These are phyloP conservation scores for Ophiothrix spiculata DNA, from an alignment of 35 echinoderm and acorn worm species.

Conservation along the genomic window DNA sequence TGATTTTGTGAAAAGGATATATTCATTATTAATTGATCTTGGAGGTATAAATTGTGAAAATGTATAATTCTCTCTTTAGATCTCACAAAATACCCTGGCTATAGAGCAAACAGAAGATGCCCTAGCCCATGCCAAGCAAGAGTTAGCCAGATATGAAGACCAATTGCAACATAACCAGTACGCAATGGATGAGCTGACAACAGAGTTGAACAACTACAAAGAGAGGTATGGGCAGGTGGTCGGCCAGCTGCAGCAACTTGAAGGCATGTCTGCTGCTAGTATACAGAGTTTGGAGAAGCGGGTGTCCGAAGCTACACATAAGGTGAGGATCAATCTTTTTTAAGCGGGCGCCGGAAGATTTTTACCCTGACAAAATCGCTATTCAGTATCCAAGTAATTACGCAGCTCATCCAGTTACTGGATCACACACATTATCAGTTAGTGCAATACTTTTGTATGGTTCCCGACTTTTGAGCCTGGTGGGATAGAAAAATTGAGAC, in stretches of 20 bases:
- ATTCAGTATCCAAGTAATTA: no score
- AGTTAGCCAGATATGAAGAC: constrained; percentile 58
- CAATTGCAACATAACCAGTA: constrained; percentile 56
- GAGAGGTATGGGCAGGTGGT: constrained; percentile 51
- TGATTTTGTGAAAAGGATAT: no score
- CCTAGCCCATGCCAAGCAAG: constrained; percentile 42
- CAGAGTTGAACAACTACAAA: constrained; percentile 75
- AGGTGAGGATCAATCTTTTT: constrained; percentile 44
- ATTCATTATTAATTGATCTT: no score
- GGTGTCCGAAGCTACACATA: constrained; percentile 43
- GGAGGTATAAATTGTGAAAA: no score
- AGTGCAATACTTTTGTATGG: no score
- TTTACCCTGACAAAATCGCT: no score
- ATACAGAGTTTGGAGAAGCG: constrained; percentile 72
- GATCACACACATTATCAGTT: no score
- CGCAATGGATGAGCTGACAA: constrained; percentile 52
- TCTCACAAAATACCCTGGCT: constrained; percentile 46
- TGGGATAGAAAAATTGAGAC: no score
- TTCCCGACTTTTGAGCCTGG: no score
- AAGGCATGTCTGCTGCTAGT: constrained; percentile 49
- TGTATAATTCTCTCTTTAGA: constrained; percentile 24
- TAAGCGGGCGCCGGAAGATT: no score
- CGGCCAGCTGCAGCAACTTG: constrained; percentile 56
- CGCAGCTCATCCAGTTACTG: no score
- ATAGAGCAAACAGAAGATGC: constrained; percentile 66